phyloP scores from a whole-genome alignment of 2,113 vertebrate species.

The Bos javanicus region DNA sequence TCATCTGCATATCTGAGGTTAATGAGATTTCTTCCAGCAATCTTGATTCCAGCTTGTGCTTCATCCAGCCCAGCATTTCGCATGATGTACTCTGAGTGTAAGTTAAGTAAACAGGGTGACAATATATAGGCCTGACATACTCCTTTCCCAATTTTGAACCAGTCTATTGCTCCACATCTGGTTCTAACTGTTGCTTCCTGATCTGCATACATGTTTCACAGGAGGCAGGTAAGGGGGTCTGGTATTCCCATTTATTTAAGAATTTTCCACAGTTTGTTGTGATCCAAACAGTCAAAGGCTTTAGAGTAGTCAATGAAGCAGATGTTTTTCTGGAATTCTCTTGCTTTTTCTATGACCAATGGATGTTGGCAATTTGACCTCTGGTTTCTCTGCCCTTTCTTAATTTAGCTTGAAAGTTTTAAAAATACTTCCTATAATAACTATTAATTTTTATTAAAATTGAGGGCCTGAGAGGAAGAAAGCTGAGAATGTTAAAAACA shows the following conservation, averaged over 20 bases:
- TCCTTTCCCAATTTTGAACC: neutral
- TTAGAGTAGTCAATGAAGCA: neutral
- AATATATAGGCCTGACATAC: neutral
- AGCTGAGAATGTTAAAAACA: neutral
- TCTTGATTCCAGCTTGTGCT: neutral
- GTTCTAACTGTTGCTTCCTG: neutral
- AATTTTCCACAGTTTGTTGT: neutral
- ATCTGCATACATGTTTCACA: neutral
- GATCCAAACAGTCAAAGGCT: neutral
- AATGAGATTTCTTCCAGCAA: neutral
- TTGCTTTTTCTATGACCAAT: neutral
- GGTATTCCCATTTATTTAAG: neutral
- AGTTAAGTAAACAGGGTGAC: neutral
- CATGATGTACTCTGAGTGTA: neutral
- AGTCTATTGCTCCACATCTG: neutral
- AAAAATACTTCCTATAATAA: neutral
- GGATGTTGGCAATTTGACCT: neutral
- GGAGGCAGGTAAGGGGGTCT: neutral
- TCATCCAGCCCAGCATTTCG: neutral
- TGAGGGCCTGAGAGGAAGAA: neutral
- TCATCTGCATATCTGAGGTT: neutral
- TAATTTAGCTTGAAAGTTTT: neutral
- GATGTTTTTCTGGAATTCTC: neutral
- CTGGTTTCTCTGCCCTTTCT: neutral
- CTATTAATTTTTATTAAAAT: neutral